Percentiles rank a stretch among this genome's conserved stretches.
Conservation (phyloP, 2,888 invertebrate genomes). For the Lasioglossum villosulum region DNA sequence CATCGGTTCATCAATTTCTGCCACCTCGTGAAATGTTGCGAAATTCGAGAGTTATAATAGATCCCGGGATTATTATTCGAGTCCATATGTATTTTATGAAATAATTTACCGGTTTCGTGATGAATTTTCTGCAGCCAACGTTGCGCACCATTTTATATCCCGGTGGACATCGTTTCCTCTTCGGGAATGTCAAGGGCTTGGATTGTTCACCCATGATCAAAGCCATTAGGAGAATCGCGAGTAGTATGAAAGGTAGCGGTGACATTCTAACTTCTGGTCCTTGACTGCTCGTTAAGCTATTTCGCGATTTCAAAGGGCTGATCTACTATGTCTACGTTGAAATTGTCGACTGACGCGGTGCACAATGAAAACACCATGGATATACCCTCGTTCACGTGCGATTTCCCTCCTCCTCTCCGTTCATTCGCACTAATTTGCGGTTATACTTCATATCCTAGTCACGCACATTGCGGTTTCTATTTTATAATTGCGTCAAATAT, state of each 20-base stretch:
- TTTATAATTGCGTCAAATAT: slow-evolving; percentile 37
- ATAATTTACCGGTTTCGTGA: not conserved
- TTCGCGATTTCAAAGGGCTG: not conserved
- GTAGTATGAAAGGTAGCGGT: slow-evolving; percentile 50
- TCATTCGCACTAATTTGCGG: slow-evolving; percentile 58
- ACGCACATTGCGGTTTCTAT: slow-evolving; percentile 47
- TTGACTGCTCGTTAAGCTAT: not conserved
- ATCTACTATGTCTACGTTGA: not conserved
- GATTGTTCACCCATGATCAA: slow-evolving; percentile 16
- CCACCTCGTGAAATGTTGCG: not conserved
- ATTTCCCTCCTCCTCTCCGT: slow-evolving; percentile 36
- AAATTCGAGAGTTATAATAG: no score
- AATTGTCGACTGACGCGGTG: slow-evolving; percentile 13
- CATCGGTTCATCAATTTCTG: no score
- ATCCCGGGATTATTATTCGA: not conserved
- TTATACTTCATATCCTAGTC: slow-evolving; percentile 49
- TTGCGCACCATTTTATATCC: slow-evolving; percentile 49
- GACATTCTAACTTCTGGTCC: slow-evolving; percentile 42
- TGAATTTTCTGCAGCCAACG: slow-evolving; percentile 47
- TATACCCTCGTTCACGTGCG: slow-evolving; percentile 20
- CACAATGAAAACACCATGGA: not conserved
- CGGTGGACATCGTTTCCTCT: slow-evolving; percentile 38
- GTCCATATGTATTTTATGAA: not conserved
- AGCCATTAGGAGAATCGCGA: slow-evolving; percentile 36
- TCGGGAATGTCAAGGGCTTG: slow-evolving; percentile 49